phyloP scores from a whole-genome alignment of 2,797 vertebrate species.

The Melanogrammus aeglefinus region DNA sequence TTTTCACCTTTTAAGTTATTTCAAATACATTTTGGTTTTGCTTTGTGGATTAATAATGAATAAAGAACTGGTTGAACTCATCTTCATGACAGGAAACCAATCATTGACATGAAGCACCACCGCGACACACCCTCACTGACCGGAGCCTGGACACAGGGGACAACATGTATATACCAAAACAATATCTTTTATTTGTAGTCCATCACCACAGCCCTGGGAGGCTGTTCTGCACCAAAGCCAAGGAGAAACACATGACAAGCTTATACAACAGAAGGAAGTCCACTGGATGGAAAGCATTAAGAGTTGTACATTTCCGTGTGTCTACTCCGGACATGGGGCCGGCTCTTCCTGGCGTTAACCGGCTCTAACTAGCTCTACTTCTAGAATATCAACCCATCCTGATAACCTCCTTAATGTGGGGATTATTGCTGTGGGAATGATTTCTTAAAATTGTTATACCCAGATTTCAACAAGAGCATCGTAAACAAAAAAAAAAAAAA shows the following conservation, averaged over 20 bases:
- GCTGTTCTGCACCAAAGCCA: conserved; percentile 99
- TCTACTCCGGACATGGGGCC: conserved; percentile 56
- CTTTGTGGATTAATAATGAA: conserved; percentile 36
- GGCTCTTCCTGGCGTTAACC: conserved; percentile 51
- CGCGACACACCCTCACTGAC: conserved; percentile 22
- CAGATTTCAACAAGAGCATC: conserved; percentile 73
- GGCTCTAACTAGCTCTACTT: conserved; percentile 67
- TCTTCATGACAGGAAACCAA: not conserved
- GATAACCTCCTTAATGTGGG: conserved; percentile 72
- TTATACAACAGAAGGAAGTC: conserved; percentile 83
- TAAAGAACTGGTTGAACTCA: conserved; percentile 33
- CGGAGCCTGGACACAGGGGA: conserved; percentile 47
- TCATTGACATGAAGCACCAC: not conserved
- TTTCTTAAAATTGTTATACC: conserved; percentile 36
- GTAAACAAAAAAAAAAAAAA: conserved; percentile 38
- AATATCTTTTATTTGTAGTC: conserved; percentile 99
- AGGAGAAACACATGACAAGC: conserved; percentile 99
- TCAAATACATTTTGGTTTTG: conserved; percentile 28
- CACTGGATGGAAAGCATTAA: conserved; percentile 71
- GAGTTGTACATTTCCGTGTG: conserved; percentile 65
- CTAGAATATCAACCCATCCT: conserved; percentile 65
- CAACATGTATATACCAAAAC: conserved; percentile 79
- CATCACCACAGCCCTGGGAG: conserved; percentile 98
- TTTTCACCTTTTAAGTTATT: conserved; percentile 17
- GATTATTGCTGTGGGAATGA: conserved; percentile 60